Base-by-base conservation (phyloP, 2,888 invertebrate genomes). In the Dermolepida albohirtum region DNA sequence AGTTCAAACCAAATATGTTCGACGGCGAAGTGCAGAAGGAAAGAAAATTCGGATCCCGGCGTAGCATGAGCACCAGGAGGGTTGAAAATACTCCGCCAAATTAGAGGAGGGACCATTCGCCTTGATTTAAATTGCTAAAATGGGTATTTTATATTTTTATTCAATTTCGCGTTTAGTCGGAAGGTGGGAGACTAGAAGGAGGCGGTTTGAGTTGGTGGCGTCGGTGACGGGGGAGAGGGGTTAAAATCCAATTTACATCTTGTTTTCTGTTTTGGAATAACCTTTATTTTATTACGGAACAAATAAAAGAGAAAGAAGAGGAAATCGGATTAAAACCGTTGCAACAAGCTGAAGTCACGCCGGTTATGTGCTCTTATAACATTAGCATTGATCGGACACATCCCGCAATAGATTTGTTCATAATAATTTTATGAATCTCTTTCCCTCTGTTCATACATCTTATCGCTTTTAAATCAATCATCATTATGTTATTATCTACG, bases 71-170 rank as follows among this genome's bases (percentile, higher is more conserved):
- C 34, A 34, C 34, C 34, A 34, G 27, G 44, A 57, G 57, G 57
- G 17, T 43, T 57, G 57, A 40, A 57, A 44, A 57, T 14, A 57
- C 43, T 43, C 57, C 43, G n/a, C 29, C 16, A 43, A 44, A 43
- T 57, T 57, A 57, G 57, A 43, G 43, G 43, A 44, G 57, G 57
- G 44, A 57, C 43, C 11, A 57, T 79, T 80, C 77, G 76, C 76
- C 78, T 80, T 82, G 81, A 82, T 82, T 82, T 81, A 82, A 82
- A 82, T 82, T 82, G 81, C 82, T 81, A 81, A 82, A 82, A 81
- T 81, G 80, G 81, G 81, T 80, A 80, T 81, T 82, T 82, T 82
- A 80, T 80, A 79, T 80, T 82, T 81, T 80, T 80, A 80, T 81
- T 78, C 79, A 80, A 82, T 82, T 80, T 80, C 78, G 78, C 76